Conservation (phyloP, 2,113 vertebrate genomes). For the Elachura formosa region DNA sequence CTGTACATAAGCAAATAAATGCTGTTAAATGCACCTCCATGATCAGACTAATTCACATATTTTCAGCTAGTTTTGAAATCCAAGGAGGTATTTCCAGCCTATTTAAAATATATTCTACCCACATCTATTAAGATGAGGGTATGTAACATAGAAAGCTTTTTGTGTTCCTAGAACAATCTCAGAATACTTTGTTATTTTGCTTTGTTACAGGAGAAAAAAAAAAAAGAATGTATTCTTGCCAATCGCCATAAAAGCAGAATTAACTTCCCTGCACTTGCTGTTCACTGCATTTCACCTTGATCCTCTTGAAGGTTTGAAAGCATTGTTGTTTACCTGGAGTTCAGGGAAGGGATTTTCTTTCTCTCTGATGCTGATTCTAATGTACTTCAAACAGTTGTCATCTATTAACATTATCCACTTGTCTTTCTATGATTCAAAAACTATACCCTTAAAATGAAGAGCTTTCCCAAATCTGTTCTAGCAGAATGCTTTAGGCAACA, state of each 20-base stretch:
- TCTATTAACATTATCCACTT: conserved; percentile 21
- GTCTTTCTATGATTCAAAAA: not conserved
- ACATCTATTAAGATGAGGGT: not conserved
- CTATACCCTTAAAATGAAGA: not conserved
- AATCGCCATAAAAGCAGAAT: conserved; percentile 18
- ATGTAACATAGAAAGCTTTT: conserved; percentile 6
- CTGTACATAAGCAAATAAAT: not conserved
- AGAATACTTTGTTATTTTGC: not conserved
- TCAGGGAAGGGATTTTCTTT: conserved; percentile 46
- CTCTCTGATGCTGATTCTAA: conserved; percentile 30
- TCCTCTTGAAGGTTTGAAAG: conserved; percentile 40
- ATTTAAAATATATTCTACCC: not conserved
- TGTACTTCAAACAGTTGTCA: not conserved
- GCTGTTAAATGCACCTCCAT: not conserved
- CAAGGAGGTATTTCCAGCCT: not conserved
- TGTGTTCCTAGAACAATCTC: not conserved
- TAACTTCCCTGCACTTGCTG: not conserved
- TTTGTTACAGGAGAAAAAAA: not conserved
- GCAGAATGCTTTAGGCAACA: not conserved
- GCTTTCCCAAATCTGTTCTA: not conserved
- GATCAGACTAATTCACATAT: not conserved
- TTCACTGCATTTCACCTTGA: conserved; percentile 40
- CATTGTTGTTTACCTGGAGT: conserved; percentile 36
- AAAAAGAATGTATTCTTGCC: conserved; percentile 23
- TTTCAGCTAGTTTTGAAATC: not conserved